Evolutionary conservation across 37 sponge, comb jelly and placozoan species (phyloP).

Genomic region (Beroe ovata): DNA sequence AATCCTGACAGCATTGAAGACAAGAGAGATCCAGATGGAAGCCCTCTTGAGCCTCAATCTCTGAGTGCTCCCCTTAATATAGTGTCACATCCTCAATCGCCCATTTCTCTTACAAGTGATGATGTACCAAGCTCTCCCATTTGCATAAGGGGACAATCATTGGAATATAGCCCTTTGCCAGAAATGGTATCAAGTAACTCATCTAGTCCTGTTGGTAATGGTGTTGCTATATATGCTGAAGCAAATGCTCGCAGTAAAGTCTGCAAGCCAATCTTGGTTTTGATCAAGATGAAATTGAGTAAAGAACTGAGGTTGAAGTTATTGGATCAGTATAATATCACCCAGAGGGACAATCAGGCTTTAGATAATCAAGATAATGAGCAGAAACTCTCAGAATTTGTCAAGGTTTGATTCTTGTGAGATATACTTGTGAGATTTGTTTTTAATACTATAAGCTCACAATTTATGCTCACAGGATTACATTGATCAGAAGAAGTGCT

Average conservation of each 20-base stretch:
- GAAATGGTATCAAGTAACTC: background rate
- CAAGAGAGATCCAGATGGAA: constrained; percentile 19
- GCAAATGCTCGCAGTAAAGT: constrained; percentile 54
- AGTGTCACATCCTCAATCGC: background rate
- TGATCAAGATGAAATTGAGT: too few species aligned
- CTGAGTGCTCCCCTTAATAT: background rate
- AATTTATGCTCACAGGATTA: constrained; percentile 21
- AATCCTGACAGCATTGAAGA: constrained; percentile 7
- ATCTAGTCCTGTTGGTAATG: background rate
- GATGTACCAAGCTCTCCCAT: background rate
- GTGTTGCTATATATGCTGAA: constrained; percentile 14
- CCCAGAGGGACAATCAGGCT: too few species aligned
- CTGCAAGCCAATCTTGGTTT: background rate
- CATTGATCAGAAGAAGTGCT: constrained; percentile 22
- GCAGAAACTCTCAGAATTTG: too few species aligned
- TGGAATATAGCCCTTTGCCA: background rate
- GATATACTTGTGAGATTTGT: too few species aligned
- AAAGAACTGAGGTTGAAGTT: too few species aligned
- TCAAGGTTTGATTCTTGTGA: too few species aligned
- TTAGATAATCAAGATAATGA: too few species aligned
- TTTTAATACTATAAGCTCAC: too few species aligned
- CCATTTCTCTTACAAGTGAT: constrained; percentile 9
- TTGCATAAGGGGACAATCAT: background rate
- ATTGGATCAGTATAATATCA: too few species aligned
- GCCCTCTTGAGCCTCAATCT: background rate